A percentile compares a stretch with the other conserved stretches of the same genome.
These are phyloP conservation scores for Mycalesis mineus DNA, from an alignment of 2,888 invertebrate species.

Conservation along the genomic window DNA sequence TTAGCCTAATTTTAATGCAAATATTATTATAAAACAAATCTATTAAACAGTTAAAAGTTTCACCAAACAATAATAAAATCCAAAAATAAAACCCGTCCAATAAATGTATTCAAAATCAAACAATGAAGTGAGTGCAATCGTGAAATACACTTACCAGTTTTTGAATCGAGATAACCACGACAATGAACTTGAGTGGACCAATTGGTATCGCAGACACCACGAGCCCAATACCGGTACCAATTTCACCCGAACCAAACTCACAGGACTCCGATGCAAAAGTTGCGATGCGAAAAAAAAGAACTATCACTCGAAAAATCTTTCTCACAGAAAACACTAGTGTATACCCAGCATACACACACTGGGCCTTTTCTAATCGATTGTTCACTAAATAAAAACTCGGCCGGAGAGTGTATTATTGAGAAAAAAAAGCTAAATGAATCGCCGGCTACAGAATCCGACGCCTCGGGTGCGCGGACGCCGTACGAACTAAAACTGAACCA, in stretches of 20 bases:
- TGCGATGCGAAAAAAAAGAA: constrained; percentile 42
- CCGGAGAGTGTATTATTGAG: constrained; percentile 27
- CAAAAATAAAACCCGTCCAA: constrained; percentile 7
- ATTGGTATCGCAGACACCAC: constrained; percentile 47
- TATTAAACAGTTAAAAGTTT: not conserved
- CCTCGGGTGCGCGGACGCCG: constrained; percentile 59
- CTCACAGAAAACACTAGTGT: constrained; percentile 19
- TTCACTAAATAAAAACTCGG: constrained; percentile 30
- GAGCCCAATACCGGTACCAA: constrained; percentile 49
- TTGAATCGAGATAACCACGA: constrained; percentile 58
- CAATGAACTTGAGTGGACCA: constrained; percentile 61
- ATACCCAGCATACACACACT: constrained; percentile 2
- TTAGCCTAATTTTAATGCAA: not conserved
- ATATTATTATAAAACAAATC: not conserved
- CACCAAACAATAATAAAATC: not conserved
- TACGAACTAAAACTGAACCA: constrained; percentile 68
- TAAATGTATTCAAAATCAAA: constrained; percentile 21
- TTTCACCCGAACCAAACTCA: constrained; percentile 50
- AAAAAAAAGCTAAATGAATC: constrained; percentile 45
- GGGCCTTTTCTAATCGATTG: constrained; percentile 18
- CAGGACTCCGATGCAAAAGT: constrained; percentile 44
- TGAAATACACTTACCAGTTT: constrained; percentile 57
- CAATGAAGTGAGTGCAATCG: constrained; percentile 43
- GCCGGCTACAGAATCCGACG: constrained; percentile 41
- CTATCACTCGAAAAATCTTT: constrained; percentile 18